A percentile compares a stretch with the other conserved stretches of the same genome.
phyloP scores from a whole-genome alignment of 2,888 invertebrate genomes.

The Agonopterix arenella region DNA sequence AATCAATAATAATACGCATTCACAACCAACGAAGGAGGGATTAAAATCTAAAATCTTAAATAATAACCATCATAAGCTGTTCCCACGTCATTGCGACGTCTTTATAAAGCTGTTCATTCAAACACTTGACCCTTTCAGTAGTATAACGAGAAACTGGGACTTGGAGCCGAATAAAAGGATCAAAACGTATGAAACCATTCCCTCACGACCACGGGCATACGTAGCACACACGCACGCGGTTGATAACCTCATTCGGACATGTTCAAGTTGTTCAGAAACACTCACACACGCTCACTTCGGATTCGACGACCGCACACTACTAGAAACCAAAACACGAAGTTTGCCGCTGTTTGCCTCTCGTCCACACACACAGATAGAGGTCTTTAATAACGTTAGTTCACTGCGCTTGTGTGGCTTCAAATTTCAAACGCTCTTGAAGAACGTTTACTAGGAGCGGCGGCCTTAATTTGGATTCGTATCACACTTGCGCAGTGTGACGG shows the following conservation, averaged over 20 bases:
- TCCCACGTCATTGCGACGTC: slow-evolving; percentile 63
- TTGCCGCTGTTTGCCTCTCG: slow-evolving; percentile 10
- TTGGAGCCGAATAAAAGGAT: slow-evolving; percentile 40
- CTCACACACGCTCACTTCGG: slow-evolving; percentile 23
- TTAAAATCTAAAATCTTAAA: slow-evolving; percentile 42
- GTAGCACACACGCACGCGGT: slow-evolving; percentile 26
- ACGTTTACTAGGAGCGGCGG: slow-evolving; percentile 46
- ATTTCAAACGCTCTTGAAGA: slow-evolving; percentile 20
- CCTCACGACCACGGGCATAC: slow-evolving; percentile 26
- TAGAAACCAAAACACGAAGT: slow-evolving; percentile 17
- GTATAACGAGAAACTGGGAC: slow-evolving; percentile 39
- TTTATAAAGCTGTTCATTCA: slow-evolving; percentile 47
- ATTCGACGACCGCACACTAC: slow-evolving; percentile 13
- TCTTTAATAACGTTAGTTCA: slow-evolving; percentile 1
- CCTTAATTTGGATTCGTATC: slow-evolving; percentile 38
- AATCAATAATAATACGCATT: background rate
- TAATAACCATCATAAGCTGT: slow-evolving; percentile 40
- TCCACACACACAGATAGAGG: slow-evolving; percentile 17
- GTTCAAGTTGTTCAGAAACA: slow-evolving; percentile 36
- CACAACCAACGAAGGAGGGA: slow-evolving; percentile 12
- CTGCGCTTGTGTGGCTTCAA: slow-evolving; percentile 27
- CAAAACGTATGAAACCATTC: slow-evolving; percentile 56
- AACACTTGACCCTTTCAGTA: slow-evolving; percentile 66
- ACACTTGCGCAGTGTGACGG: slow-evolving; percentile 34
- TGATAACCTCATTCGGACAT: slow-evolving; percentile 60